A percentile compares a stretch with the other conserved stretches of the same genome.
Conservation (phyloP, 2,888 invertebrate species). For the Acanthosepion esculentum region DNA sequence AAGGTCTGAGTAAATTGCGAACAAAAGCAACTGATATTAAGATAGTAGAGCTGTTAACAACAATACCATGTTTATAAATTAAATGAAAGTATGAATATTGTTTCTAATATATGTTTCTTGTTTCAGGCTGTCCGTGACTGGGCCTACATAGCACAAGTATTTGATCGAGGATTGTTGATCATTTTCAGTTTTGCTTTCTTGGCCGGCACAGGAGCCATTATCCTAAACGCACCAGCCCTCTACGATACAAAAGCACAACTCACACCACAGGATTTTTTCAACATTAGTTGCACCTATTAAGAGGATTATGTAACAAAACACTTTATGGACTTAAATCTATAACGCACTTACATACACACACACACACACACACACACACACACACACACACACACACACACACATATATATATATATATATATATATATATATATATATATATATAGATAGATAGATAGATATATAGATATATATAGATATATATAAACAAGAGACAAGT, state of each 20-base stretch:
- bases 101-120: background rate
- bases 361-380: background rate
- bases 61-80: background rate
- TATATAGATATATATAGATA: background rate
- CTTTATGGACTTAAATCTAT: background rate
- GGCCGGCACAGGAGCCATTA: slow-evolving; percentile 81
- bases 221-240: slow-evolving; percentile 74
- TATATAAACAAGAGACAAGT: background rate
- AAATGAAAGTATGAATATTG: background rate
- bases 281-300: slow-evolving; percentile 34
- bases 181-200: slow-evolving; percentile 93
- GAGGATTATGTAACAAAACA: background rate
- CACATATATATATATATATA: background rate
- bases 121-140: slow-evolving; percentile 84
- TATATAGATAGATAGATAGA: background rate
- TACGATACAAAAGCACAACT: slow-evolving; percentile 67
- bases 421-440: slow-evolving; percentile 4
- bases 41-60: too few relatives aligned
- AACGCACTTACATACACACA: background rate
- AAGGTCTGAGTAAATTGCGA: too few relatives aligned
- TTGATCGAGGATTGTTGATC: slow-evolving; percentile 93
- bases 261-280: slow-evolving; percentile 62
- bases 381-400: background rate
- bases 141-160: slow-evolving; percentile 96
- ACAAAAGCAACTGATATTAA: too few relatives aligned